Conservation (phyloP, 2,113 vertebrate species). For the Antennarius striatus region DNA sequence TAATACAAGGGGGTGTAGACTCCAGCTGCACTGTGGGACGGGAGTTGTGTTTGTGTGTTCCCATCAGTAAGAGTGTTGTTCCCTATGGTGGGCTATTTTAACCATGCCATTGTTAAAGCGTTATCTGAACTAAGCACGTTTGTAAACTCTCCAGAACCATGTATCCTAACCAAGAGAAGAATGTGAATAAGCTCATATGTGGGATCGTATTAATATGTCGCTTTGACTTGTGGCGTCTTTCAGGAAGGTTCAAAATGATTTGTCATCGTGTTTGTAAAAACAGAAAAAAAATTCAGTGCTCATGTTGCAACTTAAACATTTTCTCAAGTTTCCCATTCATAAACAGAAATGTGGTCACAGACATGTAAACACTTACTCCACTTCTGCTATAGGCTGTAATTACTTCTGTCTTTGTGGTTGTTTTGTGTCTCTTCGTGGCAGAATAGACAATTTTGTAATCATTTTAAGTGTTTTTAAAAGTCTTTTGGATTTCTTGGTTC, state of each 20-base stretch:
- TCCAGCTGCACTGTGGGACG: slow-evolving; percentile 3
- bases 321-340: background rate
- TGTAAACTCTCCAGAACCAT: slow-evolving; percentile 31
- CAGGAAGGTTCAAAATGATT: slow-evolving; percentile 28
- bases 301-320: background rate
- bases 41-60: background rate
- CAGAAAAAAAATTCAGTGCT: background rate
- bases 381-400: no score
- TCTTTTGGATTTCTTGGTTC: no score
- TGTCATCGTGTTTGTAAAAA: slow-evolving; percentile 2
- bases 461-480: no score
- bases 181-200: slow-evolving; percentile 49
- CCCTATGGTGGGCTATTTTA: slow-evolving; percentile 50
- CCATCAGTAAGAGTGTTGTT: slow-evolving; percentile 35
- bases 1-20: no score
- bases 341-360: background rate
- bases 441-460: no score
- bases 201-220: slow-evolving; percentile 36
- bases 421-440: background rate
- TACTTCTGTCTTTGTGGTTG: background rate
- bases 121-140: slow-evolving; percentile 60
- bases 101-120: slow-evolving; percentile 56
- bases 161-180: slow-evolving; percentile 28
- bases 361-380: background rate
- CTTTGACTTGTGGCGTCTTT: slow-evolving; percentile 20